A percentile compares a stretch with the other conserved stretches of the same genome.
Conservation (phyloP, 2,888 invertebrate genomes). For the Heliconius ethilla region DNA sequence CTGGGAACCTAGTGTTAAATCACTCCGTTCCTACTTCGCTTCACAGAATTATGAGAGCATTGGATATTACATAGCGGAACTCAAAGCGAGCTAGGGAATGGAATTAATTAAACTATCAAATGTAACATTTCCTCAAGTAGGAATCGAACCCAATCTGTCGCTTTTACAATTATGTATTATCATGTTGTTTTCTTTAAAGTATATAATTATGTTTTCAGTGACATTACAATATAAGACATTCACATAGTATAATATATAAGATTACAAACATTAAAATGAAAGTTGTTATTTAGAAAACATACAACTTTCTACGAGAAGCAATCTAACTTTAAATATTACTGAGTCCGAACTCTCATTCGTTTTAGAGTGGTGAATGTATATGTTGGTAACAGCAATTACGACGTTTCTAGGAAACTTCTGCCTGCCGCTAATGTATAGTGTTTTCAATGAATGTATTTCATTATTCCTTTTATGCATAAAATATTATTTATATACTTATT, state of each 20-base stretch:
- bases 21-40: no score
- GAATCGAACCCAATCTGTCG: no score
- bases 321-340: not conserved
- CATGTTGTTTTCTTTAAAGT: not conserved
- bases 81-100: no score
- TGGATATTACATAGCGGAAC: no score
- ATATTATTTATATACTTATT: no score
- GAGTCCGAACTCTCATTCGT: not conserved
- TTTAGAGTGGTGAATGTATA: slow-evolving; percentile 10
- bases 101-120: no score
- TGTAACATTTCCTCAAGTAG: no score
- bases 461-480: not conserved
- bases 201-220: not conserved
- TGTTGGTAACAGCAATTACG: slow-evolving; percentile 16
- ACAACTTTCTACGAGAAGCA: slow-evolving; percentile 4
- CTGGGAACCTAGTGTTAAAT: no score
- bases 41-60: no score
- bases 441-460: not conserved
- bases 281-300: slow-evolving; percentile 2
- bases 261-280: slow-evolving; percentile 7
- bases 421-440: slow-evolving; percentile 29
- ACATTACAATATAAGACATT: not conserved
- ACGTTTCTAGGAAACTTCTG: slow-evolving; percentile 36
- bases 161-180: not conserved
- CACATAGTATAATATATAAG: not conserved